phyloP scores from a whole-genome alignment of 1,140 invertebrate species.

The Drosophila micromelanica region DNA sequence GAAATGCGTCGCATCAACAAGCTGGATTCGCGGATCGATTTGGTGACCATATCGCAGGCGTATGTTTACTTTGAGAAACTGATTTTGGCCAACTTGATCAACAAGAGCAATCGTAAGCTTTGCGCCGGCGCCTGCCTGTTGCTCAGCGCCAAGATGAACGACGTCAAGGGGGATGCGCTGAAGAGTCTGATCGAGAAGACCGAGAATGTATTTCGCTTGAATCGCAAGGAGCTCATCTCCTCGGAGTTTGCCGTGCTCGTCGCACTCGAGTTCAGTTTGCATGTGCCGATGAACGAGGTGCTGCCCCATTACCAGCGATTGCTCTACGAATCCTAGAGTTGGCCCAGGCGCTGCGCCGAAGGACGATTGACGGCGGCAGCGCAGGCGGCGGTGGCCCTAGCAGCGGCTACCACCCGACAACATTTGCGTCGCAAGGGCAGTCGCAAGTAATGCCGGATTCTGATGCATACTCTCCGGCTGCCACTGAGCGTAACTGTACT shows the following conservation, averaged over 20 bases:
- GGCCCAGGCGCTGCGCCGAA: constrained; percentile 78
- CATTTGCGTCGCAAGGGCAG: constrained; percentile 72
- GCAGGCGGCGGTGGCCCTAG: constrained; percentile 57
- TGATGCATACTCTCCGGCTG: constrained; percentile 43
- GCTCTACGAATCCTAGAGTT: constrained; percentile 91
- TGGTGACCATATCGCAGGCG: constrained; percentile 96
- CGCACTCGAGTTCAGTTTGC: constrained; percentile 96
- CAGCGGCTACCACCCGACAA: constrained; percentile 55
- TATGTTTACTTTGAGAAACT: constrained; percentile 99
- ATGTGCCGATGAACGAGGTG: constrained; percentile 95
- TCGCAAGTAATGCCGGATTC: constrained; percentile 38
- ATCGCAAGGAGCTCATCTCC: constrained; percentile 94
- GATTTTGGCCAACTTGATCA: constrained; percentile 95
- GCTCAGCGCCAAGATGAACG: constrained; percentile 97
- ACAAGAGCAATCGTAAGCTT: constrained; percentile 97
- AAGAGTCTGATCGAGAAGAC: constrained; percentile 96
- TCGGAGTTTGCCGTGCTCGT: constrained; percentile 98
- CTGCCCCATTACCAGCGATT: constrained; percentile 97
- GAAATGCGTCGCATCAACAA: constrained; percentile 98
- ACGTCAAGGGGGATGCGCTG: constrained; percentile 95
- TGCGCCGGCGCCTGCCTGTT: constrained; percentile 97
- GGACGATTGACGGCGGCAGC: constrained; percentile 70
- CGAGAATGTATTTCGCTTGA: constrained; percentile 95
- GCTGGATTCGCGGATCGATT: constrained; percentile 92
- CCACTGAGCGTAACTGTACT: constrained; percentile 33